These are phyloP conservation scores for Acheta domesticus DNA, from an alignment of 2,888 invertebrate species.

Conservation along the genomic window DNA sequence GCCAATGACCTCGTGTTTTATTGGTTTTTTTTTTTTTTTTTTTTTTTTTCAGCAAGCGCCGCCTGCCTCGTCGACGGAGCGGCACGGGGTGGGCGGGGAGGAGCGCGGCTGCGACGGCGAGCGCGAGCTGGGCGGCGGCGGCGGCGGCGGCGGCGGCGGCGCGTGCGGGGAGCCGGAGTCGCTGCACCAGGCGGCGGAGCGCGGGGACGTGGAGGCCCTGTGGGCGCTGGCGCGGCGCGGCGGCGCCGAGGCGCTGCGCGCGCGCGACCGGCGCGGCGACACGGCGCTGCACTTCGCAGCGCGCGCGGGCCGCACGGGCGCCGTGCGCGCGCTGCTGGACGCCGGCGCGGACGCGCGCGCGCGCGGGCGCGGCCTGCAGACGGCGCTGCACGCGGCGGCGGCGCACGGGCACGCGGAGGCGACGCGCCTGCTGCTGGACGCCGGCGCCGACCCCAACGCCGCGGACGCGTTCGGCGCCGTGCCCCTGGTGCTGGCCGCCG, in stretches of 20 bases:
- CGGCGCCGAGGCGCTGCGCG: not conserved
- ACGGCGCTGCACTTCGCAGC: not conserved
- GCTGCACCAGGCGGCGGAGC: constrained; percentile 1
- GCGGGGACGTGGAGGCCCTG: not conserved
- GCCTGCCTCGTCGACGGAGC: not conserved
- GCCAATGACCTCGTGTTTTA: too few relatives aligned
- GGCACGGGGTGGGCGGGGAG: not conserved
- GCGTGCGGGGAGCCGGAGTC: not conserved
- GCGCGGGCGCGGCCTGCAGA: not conserved
- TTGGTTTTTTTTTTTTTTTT: too few relatives aligned
- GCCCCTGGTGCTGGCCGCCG: not conserved
- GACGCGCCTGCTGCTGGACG: not conserved
- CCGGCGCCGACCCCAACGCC: not conserved
- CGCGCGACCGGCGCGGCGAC: not conserved
- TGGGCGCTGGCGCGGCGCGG: not conserved
- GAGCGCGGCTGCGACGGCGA: not conserved
- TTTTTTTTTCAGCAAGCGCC: not conserved
- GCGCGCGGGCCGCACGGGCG: not conserved
- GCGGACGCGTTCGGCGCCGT: not conserved
- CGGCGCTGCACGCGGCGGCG: not conserved
- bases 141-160: not conserved
- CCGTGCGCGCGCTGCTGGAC: not conserved
- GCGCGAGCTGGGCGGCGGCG: not conserved
- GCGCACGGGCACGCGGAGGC: not conserved
- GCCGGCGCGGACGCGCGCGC: not conserved